Evolutionary conservation across 2,113 vertebrate genomes (phyloP).

Genomic region (Syrrhaptes paradoxus): DNA sequence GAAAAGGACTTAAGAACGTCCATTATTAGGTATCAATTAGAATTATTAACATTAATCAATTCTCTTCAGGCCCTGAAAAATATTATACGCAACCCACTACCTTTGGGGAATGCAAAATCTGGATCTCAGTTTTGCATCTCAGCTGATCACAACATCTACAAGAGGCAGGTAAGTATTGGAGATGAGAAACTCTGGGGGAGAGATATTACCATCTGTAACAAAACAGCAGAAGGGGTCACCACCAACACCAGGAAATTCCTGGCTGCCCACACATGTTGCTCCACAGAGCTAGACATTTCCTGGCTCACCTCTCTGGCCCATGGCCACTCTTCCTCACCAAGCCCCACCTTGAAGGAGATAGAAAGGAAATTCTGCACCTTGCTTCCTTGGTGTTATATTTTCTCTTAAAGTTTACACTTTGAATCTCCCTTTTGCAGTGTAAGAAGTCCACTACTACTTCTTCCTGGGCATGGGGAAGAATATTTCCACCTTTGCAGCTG

Average conservation of each 20-base stretch:
- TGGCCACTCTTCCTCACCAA: neutral
- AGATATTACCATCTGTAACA: neutral
- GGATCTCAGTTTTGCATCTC: neutral
- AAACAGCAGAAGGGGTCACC: neutral
- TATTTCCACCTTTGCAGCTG: neutral
- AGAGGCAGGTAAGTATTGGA: neutral
- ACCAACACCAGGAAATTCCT: neutral
- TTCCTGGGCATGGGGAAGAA: neutral
- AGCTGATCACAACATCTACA: neutral
- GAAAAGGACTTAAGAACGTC: neutral
- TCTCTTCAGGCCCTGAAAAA: neutral
- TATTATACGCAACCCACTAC: neutral
- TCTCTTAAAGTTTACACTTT: neutral
- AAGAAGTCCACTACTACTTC: neutral
- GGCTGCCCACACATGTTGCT: neutral
- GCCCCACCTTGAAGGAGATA: neutral
- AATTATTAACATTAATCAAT: neutral
- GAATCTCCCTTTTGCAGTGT: neutral
- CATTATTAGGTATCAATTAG: neutral
- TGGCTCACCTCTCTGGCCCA: neutral
- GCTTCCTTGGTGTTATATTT: neutral
- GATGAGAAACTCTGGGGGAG: neutral
- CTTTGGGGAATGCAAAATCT: neutral
- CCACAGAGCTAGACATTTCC: neutral
- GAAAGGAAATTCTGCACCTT: neutral